Evolutionary conservation across 2,797 vertebrate species (phyloP), one percentile per base, ranked within the genome.

Genomic region (Lacerta agilis): DNA sequence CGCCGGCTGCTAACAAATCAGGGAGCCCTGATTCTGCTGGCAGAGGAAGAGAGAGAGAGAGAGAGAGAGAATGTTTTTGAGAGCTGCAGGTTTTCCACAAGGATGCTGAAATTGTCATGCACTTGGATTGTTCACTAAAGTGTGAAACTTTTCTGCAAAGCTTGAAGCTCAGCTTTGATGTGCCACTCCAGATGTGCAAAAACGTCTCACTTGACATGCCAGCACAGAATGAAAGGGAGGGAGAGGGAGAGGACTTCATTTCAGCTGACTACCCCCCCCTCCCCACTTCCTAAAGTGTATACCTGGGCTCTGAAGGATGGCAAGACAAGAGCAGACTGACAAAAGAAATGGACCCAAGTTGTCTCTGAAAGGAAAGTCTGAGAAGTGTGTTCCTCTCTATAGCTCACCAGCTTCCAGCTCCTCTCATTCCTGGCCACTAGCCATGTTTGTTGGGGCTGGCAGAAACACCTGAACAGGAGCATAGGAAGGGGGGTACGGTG

Each of bases 51-150:
- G 67, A 36, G 41, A 25, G 29, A 58, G 55, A 72, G 25, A 36
- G 69, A 36, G 41, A 25, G 29, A 55, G 36, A 72, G 58, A 0
- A 49, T 73, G 36, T 5, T 69, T 18, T 27, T 61, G 13, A 45
- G 29, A 5, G 3, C 25, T 1, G 41, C 13, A 0, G 0, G 1
- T 1, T 5, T 79, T 83, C 79, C 73, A 45, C 79, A 49, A 43
- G 84, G 61, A 87, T 77, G 41, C 0, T 0, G 27, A 43, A 6
- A 18, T 55, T 27, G 2, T 2, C 1, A 45, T 5, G 3, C 25
- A 4, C 61, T 78, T 79, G 0, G 3, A 17, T 3, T 2, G 23
- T 82, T 71, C 66, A 76, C 85, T 73, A 75, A 23, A 0, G 2
- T 0, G 29, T 0, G 25, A 82, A 43, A 78, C 79, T 82, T 11